Evolutionary conservation across 2,797 vertebrate species (phyloP).

Genomic region (Pseudochromis fuscus): DNA sequence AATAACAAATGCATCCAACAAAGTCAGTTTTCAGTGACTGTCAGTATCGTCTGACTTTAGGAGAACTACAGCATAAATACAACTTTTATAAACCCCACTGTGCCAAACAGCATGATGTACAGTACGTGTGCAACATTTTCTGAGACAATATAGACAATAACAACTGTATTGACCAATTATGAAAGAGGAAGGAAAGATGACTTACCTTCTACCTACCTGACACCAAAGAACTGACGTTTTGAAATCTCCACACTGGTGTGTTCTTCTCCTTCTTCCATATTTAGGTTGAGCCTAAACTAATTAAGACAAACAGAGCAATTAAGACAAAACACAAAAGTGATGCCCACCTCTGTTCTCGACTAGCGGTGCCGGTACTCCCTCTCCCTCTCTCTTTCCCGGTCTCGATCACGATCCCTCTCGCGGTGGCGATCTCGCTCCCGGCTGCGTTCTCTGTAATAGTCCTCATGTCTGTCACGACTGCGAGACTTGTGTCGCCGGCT

Average conservation of each 20-base stretch:
- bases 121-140: slow-evolving; percentile 22
- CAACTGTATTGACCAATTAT: not conserved
- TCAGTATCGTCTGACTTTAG: slow-evolving; percentile 31
- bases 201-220: slow-evolving; percentile 80
- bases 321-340: not conserved
- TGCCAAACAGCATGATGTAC: slow-evolving; percentile 22
- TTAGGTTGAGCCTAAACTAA: slow-evolving; percentile 3
- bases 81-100: slow-evolving; percentile 27
- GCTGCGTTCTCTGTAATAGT: slow-evolving; percentile 98
- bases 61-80: slow-evolving; percentile 27
- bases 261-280: slow-evolving; percentile 10
- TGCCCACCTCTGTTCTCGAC: slow-evolving; percentile 59
- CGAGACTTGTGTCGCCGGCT: slow-evolving; percentile 97
- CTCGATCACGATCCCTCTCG: slow-evolving; percentile 94
- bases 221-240: slow-evolving; percentile 22
- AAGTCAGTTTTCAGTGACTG: slow-evolving; percentile 27
- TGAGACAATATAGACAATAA: slow-evolving; percentile 26
- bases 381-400: slow-evolving; percentile 95
- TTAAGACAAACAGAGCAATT: slow-evolving; percentile 14
- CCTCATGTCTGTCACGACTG: slow-evolving; percentile 97
- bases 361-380: slow-evolving; percentile 97
- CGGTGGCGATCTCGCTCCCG: slow-evolving; percentile 96
- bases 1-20: slow-evolving; percentile 43
- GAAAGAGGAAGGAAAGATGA: slow-evolving; percentile 17
- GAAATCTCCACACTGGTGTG: slow-evolving; percentile 2